phyloP scores from a whole-genome alignment of 2,797 vertebrate species.

The Mormyrus hasselquistii region DNA sequence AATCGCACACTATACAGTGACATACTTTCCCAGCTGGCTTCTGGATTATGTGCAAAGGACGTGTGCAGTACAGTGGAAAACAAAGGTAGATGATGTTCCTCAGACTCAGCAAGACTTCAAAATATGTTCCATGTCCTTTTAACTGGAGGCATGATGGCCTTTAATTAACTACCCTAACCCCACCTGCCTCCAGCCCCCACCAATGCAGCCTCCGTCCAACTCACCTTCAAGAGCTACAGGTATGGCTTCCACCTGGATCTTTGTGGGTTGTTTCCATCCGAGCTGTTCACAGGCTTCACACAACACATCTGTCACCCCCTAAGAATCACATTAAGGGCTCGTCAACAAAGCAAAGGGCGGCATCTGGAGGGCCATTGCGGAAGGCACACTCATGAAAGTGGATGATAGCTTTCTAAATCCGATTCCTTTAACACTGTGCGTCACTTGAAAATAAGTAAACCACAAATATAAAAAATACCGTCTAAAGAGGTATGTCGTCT shows the following conservation, averaged over 20 bases:
- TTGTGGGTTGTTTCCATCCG: conserved; percentile 89
- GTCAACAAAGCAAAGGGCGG: not conserved
- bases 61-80: not conserved
- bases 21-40: too few relatives aligned
- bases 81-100: not conserved
- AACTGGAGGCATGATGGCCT: not conserved
- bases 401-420: not conserved
- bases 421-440: not conserved
- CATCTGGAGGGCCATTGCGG: not conserved
- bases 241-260: conserved; percentile 89
- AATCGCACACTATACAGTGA: not conserved
- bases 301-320: conserved; percentile 93
- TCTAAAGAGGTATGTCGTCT: not conserved
- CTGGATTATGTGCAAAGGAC: too few relatives aligned
- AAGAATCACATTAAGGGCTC: not conserved
- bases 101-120: not conserved
- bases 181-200: not conserved
- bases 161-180: not conserved
- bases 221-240: conserved; percentile 86
- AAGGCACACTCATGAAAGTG: not conserved
- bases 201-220: not conserved
- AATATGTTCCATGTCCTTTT: not conserved
- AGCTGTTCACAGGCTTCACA: conserved; percentile 92
- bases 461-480: not conserved
- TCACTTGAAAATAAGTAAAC: not conserved